These are phyloP conservation scores for Ruditapes philippinarum DNA, from an alignment of 1,140 invertebrate genomes.

Conservation along the genomic window DNA sequence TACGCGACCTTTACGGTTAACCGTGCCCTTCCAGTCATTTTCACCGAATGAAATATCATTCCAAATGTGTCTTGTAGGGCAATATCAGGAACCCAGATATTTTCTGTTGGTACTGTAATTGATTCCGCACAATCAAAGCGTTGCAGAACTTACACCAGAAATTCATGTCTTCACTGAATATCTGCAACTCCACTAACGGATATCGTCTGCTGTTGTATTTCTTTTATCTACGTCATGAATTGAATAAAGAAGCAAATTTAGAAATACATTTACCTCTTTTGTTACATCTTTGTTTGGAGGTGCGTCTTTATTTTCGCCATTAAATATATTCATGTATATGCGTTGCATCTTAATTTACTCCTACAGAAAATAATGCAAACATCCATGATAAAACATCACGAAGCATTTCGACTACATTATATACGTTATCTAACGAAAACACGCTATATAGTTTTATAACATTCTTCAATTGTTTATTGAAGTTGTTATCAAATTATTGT, in stretches of 20 bases:
- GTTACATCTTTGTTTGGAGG: neutral
- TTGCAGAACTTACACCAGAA: neutral
- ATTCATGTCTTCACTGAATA: slow-evolving; percentile 30
- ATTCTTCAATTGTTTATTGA: too few relatives aligned
- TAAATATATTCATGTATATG: neutral
- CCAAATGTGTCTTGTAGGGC: slow-evolving; percentile 3
- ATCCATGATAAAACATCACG: too few relatives aligned
- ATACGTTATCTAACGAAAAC: too few relatives aligned
- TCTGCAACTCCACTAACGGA: neutral
- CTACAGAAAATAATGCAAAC: too few relatives aligned
- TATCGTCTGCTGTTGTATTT: neutral
- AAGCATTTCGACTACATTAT: too few relatives aligned
- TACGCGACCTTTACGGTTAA: neutral
- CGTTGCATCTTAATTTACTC: neutral
- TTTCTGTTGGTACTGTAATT: neutral
- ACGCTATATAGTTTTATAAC: too few relatives aligned
- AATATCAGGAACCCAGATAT: slow-evolving; percentile 44
- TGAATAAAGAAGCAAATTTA: slow-evolving; percentile 13
- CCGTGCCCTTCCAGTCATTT: neutral
- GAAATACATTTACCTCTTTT: neutral
- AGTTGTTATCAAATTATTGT: too few relatives aligned
- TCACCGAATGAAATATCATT: neutral
- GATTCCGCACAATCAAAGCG: neutral
- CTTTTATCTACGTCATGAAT: slow-evolving; percentile 32
- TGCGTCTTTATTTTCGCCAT: slow-evolving; percentile 1